A percentile compares a stretch with the other conserved stretches of the same genome.
Evolutionary conservation across 2,113 vertebrate genomes (phyloP).

Genomic region (Odontesthes bonariensis): DNA sequence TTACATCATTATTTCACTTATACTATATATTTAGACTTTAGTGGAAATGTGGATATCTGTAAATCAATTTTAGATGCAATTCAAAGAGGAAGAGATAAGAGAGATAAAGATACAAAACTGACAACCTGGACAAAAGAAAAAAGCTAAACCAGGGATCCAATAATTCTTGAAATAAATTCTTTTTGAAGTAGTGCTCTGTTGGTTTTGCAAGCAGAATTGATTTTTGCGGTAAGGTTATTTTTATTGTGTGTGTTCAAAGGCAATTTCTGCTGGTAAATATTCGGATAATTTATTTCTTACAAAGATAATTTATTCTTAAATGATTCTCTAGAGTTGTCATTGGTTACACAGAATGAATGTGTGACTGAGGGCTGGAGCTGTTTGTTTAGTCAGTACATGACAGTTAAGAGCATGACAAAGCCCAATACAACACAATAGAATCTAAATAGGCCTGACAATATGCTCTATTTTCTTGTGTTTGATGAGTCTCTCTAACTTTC

Average conservation of each 20-base stretch:
- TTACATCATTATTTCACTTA: constrained; percentile 10
- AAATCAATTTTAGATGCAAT: not conserved
- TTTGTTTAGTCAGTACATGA: not conserved
- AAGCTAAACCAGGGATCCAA: not conserved
- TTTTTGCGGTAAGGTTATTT: not conserved
- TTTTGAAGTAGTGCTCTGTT: not conserved
- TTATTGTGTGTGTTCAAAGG: constrained; percentile 19
- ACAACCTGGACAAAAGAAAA: not conserved
- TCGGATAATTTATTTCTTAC: not conserved
- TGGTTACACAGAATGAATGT: constrained; percentile 11
- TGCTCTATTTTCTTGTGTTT: not conserved
- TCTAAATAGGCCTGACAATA: constrained; percentile 8
- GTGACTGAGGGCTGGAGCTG: not conserved
- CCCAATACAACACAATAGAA: not conserved
- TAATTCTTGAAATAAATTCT: not conserved
- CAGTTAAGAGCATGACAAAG: not conserved
- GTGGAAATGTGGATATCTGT: not conserved
- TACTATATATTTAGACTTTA: not conserved
- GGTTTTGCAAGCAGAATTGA: not conserved
- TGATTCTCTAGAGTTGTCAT: not conserved
- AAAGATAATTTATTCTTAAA: not conserved
- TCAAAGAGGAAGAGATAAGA: not conserved
- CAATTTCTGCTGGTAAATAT: not conserved
- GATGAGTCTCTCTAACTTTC: not conserved
- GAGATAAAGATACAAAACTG: not conserved